Base-by-base conservation (phyloP, 1,140 invertebrate genomes). In the Phortica variegata region DNA sequence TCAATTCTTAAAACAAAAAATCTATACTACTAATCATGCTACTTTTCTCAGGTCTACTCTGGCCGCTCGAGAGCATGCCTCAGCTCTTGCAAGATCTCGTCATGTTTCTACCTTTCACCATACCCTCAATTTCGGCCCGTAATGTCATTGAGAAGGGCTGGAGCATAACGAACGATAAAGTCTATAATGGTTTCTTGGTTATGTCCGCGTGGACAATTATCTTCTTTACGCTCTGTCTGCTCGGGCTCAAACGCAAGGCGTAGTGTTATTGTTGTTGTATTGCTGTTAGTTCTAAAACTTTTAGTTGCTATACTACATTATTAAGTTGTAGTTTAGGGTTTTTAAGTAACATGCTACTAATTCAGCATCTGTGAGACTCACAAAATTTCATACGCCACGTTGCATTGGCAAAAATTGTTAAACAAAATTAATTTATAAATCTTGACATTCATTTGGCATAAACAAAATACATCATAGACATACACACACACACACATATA, bases 61-160 rank as follows among this genome's bases (percentile, higher is more conserved):
- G 93, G 93, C 93, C 93, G 0, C 54, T 92, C n/a, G 89, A 95
- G 74, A 85, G 84, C 6, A 87, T 88, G 84, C 83, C 85, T 2
- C 52, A 55, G 12, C 58, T 69, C 1, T 65, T 89, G 1, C 74
- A 78, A 17, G 79, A 79, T 45, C 38, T 88, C 13, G 82, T 86
- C 0, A 69, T 80, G 7, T 62, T 71, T 0, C 68, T 88, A 1
- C 87, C 87, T 1, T 86, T 87, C 52, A 88, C 87, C 3, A 60
- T 87, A 20, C 82, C 87, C 1, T 81, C 83, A 0, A 79, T 81
- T 39, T 82, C 86, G 1, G 65, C 88, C 3, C 77, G 87, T 29
- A 80, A 81, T 57, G 73, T 89, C 7, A 77, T 88, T 47, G 80
- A 82, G 15, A 86, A 85, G 58, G 85, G 84, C 0, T 79, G 77